Evolutionary conservation across 2,113 vertebrate species (phyloP), one percentile per base, ranked within the genome.

Genomic region (Anguilla rostrata): DNA sequence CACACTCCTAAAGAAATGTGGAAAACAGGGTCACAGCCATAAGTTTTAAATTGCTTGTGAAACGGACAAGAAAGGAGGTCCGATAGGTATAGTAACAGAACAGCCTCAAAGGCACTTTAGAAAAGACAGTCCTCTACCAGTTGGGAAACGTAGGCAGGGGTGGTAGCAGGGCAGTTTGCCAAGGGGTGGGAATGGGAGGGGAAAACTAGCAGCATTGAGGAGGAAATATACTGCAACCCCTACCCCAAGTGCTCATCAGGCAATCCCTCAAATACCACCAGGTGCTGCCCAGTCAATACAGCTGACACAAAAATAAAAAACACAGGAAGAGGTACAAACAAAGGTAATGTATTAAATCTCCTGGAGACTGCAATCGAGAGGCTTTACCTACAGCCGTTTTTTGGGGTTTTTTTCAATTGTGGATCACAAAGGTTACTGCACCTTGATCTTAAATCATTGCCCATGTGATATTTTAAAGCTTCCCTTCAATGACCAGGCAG

Each of bases 401-500:
- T 66, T 66, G 60, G 60, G 49, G 5, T 5, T 66, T 56, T 41
- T 75, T 43, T 3, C 39, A 22, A 16, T 46, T 18, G 49, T 40
- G 0, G 66, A 39, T 43, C 2, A 43, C 26, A 75, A 40, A 78
- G 83, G 83, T 43, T 41, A 78, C 84, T 85, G 84, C 84, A 78
- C 60, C 57, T 43, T 75, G n/a, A 57, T 11, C 22, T 40, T 43
- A 78, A 85, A 26, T 11, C 39, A 66, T 39, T 15, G 41, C 39
- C 88, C 90, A 84, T 88, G 92, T 82, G 88, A 89, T 85, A 91
- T 89, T 89, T 92, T 91, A 88, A 53, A 92, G 91, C 90, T 66
- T 20, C 22, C 60, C 90, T 86, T 85, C 85, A 87, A 34, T 0
- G 88, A 89, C 81, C 82, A 87, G 89, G 91, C 88, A 93, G 91